Base-by-base conservation (phyloP, 1,140 invertebrate genomes). In the Reticulitermes speratus region DNA sequence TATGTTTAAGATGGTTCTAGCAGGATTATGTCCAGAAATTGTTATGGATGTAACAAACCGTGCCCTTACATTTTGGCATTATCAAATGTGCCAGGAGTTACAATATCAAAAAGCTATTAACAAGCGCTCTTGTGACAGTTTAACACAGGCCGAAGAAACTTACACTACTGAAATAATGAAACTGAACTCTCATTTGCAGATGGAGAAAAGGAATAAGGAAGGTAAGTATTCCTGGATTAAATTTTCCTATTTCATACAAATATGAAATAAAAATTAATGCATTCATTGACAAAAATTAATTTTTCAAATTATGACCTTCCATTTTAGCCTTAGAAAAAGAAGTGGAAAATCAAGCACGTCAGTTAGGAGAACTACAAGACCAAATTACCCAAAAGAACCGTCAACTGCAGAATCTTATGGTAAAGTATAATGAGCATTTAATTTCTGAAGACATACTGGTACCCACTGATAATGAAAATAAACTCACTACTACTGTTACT, bases 31-130 rank as follows among this genome's bases (percentile, higher is more conserved):
- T 83, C 92, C 92, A 44, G 91, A 92, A 86, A 89, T 89, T 32
- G 91, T 92, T 44, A 92, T 92, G 91, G 92, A 92, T 87, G 89
- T 92, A 81, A 91, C 91, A 85, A 92, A 91, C 90, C 89, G 92
- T 82, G 91, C 92, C 9, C 91, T 92, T 89, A 91, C 91, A 19
- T 92, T 92, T 89, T 92, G 92, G 92, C 91, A 90, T 11, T 92
- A 92, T 88, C 92, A 92, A 90, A 89, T 92, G 3, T 90, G 92
- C 89, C 91, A 92, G 88, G 91, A 92, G 86, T 85, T 82, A 55
- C 84, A 84, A 84, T 83, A 44, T 84, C 83, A 84, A 6, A 52
- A 84, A 84, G 83, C 83, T 84, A 9, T 52, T n/a, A n/a, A 25
- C 25, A 84, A 84, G 48, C n/a, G 32, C 7, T 25, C 48, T 12